phyloP scores from a whole-genome alignment of 2,113 vertebrate species.

The Leptocoma aspasia region DNA sequence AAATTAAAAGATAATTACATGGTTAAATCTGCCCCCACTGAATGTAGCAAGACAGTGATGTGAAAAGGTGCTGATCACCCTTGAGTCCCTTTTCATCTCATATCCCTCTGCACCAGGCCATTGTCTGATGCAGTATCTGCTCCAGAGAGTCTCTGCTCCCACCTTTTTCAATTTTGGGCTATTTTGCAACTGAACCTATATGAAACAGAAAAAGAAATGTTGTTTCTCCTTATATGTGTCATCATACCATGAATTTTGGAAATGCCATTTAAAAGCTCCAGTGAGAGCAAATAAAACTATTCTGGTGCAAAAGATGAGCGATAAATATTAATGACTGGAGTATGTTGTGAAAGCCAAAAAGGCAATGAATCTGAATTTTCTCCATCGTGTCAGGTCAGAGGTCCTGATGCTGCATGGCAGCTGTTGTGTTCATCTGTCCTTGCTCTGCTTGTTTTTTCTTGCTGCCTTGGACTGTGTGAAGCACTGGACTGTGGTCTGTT shows the following conservation, averaged over 20 bases:
- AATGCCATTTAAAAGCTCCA: neutral
- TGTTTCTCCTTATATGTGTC: neutral
- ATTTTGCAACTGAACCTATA: neutral
- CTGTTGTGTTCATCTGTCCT: neutral
- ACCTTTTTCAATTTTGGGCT: neutral
- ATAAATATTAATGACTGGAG: rapidly evolving
- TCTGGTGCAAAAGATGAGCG: neutral
- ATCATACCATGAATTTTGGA: neutral
- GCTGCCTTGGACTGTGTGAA: neutral
- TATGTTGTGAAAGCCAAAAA: neutral
- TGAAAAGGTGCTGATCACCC: neutral
- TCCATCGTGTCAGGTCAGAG: neutral
- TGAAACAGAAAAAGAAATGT: neutral
- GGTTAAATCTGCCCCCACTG: neutral
- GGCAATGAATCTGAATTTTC: neutral
- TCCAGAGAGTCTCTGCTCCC: neutral
- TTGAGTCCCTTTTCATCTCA: neutral
- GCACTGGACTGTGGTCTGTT: neutral
- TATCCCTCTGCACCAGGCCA: neutral
- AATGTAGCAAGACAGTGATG: neutral
- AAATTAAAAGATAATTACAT: neutral
- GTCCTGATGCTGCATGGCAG: neutral
- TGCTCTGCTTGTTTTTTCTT: neutral
- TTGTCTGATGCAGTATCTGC: neutral
- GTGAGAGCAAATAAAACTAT: neutral